These are phyloP conservation scores for Scomber colias DNA, from an alignment of 2,113 vertebrate species.

Conservation along the genomic window DNA sequence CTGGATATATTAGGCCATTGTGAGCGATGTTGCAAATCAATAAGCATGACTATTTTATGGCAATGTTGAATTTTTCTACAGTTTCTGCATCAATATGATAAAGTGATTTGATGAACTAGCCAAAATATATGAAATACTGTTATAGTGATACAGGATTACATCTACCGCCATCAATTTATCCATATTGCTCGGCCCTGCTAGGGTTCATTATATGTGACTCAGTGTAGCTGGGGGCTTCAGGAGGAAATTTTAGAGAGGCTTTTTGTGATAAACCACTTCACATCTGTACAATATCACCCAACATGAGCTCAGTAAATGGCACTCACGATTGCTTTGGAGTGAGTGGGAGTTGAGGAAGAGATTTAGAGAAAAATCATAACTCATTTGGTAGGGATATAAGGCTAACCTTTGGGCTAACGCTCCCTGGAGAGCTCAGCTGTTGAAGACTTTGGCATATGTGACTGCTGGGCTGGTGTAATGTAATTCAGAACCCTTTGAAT, in stretches of 20 bases:
- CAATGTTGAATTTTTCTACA: background rate
- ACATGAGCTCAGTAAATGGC: constrained; percentile 47
- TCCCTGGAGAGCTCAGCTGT: constrained; percentile 63
- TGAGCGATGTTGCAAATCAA: background rate
- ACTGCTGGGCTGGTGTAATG: constrained; percentile 75
- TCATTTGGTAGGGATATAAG: constrained; percentile 80
- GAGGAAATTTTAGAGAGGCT: constrained; percentile 16
- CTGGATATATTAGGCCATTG: background rate
- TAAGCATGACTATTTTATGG: background rate
- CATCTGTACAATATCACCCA: constrained; percentile 62
- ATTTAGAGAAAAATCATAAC: constrained; percentile 75
- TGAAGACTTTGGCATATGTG: constrained; percentile 80
- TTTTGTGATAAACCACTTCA: constrained; percentile 46
- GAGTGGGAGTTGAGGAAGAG: constrained; percentile 63
- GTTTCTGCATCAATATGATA: background rate
- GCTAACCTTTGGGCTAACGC: constrained; percentile 75
- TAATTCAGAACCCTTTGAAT: constrained; percentile 81
- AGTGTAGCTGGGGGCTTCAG: background rate
- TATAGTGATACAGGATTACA: background rate
- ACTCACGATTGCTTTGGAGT: constrained; percentile 50
- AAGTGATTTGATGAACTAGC: background rate
- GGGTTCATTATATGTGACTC: background rate
- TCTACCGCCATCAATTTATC: background rate
- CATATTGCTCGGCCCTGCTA: background rate
- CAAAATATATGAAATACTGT: background rate